These are phyloP conservation scores for Drosophila phalerata DNA, from an alignment of 2,888 invertebrate species.

Conservation along the genomic window DNA sequence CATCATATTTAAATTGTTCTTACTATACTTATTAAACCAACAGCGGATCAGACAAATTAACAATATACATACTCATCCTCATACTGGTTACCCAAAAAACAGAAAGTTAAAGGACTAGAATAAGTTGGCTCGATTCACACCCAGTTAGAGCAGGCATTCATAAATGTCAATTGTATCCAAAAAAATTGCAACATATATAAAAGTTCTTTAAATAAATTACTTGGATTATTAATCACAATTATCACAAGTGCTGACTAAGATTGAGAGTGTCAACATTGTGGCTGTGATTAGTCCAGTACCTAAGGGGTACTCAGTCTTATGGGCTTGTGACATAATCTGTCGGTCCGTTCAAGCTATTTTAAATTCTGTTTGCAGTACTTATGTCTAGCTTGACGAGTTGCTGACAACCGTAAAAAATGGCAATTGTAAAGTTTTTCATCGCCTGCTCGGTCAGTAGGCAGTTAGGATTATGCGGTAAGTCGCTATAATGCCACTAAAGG, in stretches of 20 bases:
- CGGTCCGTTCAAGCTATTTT: neutral
- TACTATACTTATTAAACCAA: neutral
- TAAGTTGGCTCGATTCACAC: too few species aligned
- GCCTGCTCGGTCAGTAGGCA: neutral
- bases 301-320: neutral
- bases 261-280: constrained; percentile 1
- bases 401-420: constrained; percentile 45
- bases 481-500: constrained; percentile 5
- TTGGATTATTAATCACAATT: too few species aligned
- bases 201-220: too few species aligned
- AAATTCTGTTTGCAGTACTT: constrained; percentile 17
- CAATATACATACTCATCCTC: neutral
- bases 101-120: too few species aligned
- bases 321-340: neutral
- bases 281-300: neutral
- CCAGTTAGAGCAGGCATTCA: too few species aligned
- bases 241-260: constrained; percentile 27
- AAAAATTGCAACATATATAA: too few species aligned
- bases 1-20: constrained; percentile 4
- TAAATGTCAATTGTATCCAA: too few species aligned
- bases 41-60: constrained; percentile 13
- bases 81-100: too few species aligned
- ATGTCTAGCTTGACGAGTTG: constrained; percentile 24
- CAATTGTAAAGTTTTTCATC: constrained; percentile 40
- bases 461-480: constrained; percentile 27